Conservation (phyloP, 2,797 vertebrate genomes). For the Anabacerthia variegaticeps region DNA sequence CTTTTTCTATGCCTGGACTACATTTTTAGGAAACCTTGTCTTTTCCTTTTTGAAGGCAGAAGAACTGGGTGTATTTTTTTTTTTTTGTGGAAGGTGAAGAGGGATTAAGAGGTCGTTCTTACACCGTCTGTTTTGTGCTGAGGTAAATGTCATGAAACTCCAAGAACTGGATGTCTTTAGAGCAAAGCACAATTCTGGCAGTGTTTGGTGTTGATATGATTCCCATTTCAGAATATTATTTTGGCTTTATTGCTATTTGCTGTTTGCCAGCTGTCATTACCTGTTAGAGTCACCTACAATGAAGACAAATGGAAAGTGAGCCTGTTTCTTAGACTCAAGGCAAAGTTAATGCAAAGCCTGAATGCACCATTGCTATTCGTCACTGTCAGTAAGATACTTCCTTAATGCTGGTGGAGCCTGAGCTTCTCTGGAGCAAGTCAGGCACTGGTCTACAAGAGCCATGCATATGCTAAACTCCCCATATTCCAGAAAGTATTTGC, state of each 20-base stretch:
- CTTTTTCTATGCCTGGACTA: neutral
- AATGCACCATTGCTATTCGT: neutral
- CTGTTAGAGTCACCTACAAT: neutral
- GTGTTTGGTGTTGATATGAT: neutral
- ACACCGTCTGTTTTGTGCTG: neutral
- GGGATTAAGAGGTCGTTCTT: neutral
- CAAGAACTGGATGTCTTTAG: neutral
- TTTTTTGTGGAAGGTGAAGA: neutral
- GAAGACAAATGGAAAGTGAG: neutral
- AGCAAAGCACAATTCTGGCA: neutral
- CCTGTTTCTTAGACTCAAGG: slow-evolving; percentile 34
- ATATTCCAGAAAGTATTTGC: neutral
- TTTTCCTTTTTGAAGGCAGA: neutral
- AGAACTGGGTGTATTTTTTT: rapidly evolving
- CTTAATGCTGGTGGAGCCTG: neutral
- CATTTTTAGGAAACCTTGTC: neutral
- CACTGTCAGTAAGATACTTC: neutral
- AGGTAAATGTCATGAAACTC: neutral
- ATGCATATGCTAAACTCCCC: neutral
- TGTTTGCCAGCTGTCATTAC: neutral
- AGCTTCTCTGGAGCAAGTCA: neutral
- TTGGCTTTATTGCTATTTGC: neutral
- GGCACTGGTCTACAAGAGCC: neutral
- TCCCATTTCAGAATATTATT: neutral
- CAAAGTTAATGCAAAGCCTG: slow-evolving; percentile 25